These are phyloP conservation scores for Anabas testudineus DNA, from an alignment of 2,797 vertebrate species.

Conservation along the genomic window DNA sequence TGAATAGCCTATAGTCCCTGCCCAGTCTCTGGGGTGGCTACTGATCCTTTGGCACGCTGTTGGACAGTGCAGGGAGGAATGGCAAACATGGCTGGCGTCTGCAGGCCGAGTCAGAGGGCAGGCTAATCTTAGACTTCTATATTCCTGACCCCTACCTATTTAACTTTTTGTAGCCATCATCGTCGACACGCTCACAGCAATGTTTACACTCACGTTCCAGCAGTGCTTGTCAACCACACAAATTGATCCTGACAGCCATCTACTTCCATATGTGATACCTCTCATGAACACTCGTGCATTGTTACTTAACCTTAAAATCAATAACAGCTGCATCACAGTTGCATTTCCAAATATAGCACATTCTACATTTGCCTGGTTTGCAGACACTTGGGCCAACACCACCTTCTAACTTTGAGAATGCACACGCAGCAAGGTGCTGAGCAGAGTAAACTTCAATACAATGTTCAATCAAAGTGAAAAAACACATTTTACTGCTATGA, in stretches of 20 bases:
- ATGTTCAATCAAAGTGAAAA: constrained; percentile 5
- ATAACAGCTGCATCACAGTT: constrained; percentile 60
- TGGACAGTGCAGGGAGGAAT: constrained; percentile 71
- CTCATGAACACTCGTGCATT: constrained; percentile 11
- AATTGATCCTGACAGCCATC: constrained; percentile 26
- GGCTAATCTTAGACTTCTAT: constrained; percentile 82
- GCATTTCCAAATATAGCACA: constrained; percentile 41
- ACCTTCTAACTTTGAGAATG: constrained; percentile 18
- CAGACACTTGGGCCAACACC: background rate
- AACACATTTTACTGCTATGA: background rate
- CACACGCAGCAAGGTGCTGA: background rate
- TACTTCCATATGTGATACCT: constrained; percentile 31
- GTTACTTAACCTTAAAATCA: constrained; percentile 52
- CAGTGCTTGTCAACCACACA: constrained; percentile 36
- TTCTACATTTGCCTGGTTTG: constrained; percentile 33
- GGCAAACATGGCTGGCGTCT: constrained; percentile 74
- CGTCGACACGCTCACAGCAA: constrained; percentile 47
- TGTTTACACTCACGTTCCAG: constrained; percentile 67
- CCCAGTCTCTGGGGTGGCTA: constrained; percentile 33
- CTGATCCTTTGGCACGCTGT: constrained; percentile 58
- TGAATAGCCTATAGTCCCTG: constrained; percentile 48
- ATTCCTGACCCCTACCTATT: constrained; percentile 56
- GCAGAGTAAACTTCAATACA: constrained; percentile 6
- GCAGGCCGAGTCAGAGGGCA: constrained; percentile 65
- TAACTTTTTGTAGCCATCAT: constrained; percentile 54